Base-by-base conservation (phyloP, 2,888 invertebrate genomes). In the Calameuta pallipes region DNA sequence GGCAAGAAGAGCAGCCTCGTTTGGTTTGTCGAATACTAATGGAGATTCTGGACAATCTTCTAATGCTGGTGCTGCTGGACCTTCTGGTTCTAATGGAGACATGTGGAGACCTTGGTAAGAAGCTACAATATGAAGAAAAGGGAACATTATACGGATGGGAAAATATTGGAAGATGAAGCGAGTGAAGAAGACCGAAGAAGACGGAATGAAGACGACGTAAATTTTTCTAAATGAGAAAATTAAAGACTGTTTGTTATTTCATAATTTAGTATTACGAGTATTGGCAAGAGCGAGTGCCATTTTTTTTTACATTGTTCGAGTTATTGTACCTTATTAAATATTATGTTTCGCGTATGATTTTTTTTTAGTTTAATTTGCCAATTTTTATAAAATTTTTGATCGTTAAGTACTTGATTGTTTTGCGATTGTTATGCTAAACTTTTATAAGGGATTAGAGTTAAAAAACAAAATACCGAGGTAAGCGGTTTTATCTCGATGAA, bases 81-180 rank as follows among this genome's bases (percentile, higher is more conserved):
- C 89, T 37, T 83, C 89, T 9, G 84, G 86, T 70, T 89, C 90
- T 3, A 92, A 92, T 76, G 91, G 91, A 35, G 93, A 93, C 82
- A 94, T 94, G 92, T 94, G 94, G 94, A 91, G 94, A 78, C 94
- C 94, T 1, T 94, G 94, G 94, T 94, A 87, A 89, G 80, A 41
- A n/a, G n/a, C 74, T 13, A 33, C 3, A 31, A 15, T 71, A 33
- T 9, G 71, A 71, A 30, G 71, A 71, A 71, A 31, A 15, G 13
- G 71, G 30, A 15, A 9, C 13, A 34, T 3, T 12, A 9, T 71
- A 13, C 6, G 30, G 11, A 71, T 23, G 0, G 71, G 12, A 71
- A 71, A 6, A 31, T 34, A 71, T 15, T 71, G 31, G 13, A 33
- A 34, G 34, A 33, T 12, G 13, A 15, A 31, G 6, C 34, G 1